Base-by-base conservation (phyloP, 2,797 vertebrate species). In the Pipistrellus kuhlii region DNA sequence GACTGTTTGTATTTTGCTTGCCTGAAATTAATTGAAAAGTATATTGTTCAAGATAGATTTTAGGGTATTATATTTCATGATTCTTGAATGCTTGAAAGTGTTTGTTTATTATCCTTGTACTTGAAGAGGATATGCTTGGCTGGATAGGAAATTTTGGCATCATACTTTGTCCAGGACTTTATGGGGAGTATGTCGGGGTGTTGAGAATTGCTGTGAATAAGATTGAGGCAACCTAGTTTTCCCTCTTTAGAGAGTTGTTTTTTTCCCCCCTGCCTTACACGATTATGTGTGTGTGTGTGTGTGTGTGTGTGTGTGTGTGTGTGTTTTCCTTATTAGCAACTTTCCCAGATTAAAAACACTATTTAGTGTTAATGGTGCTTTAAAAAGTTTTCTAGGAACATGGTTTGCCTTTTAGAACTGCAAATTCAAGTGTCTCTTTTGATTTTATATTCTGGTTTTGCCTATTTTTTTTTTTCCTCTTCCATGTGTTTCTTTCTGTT, bases 391-490 rank as follows among this genome's bases (percentile, higher is more conserved):
- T 84, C 81, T 27, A 62, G 68, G 46, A 75, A 72, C 1, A 10
- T 86, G 59, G 17, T 53, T 77, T 73, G 17, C 44, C 57, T 75
- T 68, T 95, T 57, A 51, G 78, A 95, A 62, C 53, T 84, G 12
- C 21, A 85, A 82, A 88, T 86, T 93, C 20, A 75, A 64, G 32
- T 25, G 44, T 94, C 83, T 72, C 72, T 77, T 77, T 93, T 71
- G 35, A 72, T 87, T 81, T 85, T 41, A 8, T 41, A 53, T 86
- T 46, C 35, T 68, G 13, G 57, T 53, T 92, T 83, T 88, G 27
- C 12, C 51, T 81, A 17, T 48, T 62, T 84, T 55, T 72, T 78
- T 44, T 44, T 44, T 44, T 10, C 44, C 12, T 17, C 77, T 81
- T 88, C 53, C 11, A 0, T 72, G 5, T 69, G 30, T 90, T 88